Evolutionary conservation across 2,888 invertebrate species (phyloP).

Genomic region (Nomada ferruginata): DNA sequence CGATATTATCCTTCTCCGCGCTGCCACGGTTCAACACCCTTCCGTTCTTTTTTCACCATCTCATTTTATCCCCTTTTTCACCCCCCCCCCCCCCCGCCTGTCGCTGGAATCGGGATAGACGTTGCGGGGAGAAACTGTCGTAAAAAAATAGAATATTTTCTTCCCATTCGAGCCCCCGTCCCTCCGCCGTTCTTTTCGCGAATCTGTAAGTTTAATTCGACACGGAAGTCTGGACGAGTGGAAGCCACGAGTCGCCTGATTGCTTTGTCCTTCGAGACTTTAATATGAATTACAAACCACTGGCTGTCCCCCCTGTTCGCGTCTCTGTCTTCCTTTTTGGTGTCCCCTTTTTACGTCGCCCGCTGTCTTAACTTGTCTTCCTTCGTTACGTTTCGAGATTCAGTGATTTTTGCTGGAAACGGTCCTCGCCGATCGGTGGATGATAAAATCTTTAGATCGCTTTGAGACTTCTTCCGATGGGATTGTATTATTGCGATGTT

Average conservation of each 20-base stretch:
- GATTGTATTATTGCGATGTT: no score
- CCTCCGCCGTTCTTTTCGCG: conserved; percentile 6
- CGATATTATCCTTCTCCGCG: conserved; percentile 48
- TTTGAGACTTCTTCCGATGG: no score
- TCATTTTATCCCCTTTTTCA: background rate
- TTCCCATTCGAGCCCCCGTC: conserved; percentile 45
- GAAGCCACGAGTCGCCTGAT: conserved; percentile 63
- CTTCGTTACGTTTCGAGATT: background rate
- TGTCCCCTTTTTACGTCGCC: background rate
- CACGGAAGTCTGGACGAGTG: conserved; percentile 62
- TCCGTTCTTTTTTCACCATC: background rate
- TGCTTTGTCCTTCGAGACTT: conserved; percentile 70
- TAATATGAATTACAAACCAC: conserved; percentile 74
- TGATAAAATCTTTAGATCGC: background rate
- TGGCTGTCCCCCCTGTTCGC: conserved; percentile 7
- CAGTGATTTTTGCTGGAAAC: background rate
- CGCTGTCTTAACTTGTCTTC: conserved; percentile 2
- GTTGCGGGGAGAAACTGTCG: conserved; percentile 5
- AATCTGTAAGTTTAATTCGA: conserved; percentile 76
- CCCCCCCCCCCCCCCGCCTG: background rate
- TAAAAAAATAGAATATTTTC: conserved; percentile 72
- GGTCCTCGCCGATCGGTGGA: background rate
- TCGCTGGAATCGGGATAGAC: background rate
- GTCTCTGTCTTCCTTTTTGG: background rate
- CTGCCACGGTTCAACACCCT: conserved; percentile 36